A percentile compares a stretch with the other conserved stretches of the same genome.
Conservation (phyloP, 1,140 invertebrate species). For the Eurosta solidaginis region DNA sequence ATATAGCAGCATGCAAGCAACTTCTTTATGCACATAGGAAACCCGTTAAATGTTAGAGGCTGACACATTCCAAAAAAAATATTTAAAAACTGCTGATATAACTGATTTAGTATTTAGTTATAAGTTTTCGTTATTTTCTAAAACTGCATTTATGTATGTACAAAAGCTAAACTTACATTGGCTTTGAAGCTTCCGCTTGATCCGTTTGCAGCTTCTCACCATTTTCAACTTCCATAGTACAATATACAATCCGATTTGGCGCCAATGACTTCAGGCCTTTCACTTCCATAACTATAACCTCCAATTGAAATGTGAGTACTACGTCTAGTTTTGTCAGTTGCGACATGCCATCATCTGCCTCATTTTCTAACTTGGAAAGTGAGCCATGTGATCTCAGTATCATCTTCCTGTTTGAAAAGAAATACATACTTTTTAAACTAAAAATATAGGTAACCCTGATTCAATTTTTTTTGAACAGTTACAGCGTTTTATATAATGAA, state of each 20-base stretch:
- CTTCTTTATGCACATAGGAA: too few species aligned
- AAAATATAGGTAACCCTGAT: background rate
- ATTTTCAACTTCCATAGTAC: slow-evolving; percentile 99
- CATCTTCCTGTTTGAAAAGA: slow-evolving; percentile 46
- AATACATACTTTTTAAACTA: too few species aligned
- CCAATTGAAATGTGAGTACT: slow-evolving; percentile 93
- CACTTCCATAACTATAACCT: slow-evolving; percentile 99
- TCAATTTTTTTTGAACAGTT: background rate
- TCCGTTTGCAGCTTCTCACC: slow-evolving; percentile 99
- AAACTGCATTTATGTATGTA: too few species aligned
- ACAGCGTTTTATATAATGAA: background rate
- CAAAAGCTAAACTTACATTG: slow-evolving; percentile 73
- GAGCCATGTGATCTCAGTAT: slow-evolving; percentile 85
- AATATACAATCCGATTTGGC: slow-evolving; percentile 97
- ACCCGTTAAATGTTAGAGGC: too few species aligned
- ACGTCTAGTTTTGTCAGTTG: slow-evolving; percentile 96
- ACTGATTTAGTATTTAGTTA: too few species aligned
- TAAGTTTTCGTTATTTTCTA: background rate
- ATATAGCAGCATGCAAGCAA: too few species aligned
- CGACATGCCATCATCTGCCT: slow-evolving; percentile 88
- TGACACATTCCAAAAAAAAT: too few species aligned
- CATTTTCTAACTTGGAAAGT: slow-evolving; percentile 85
- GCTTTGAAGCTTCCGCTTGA: slow-evolving; percentile 98
- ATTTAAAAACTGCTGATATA: too few species aligned
- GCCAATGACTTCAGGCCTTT: slow-evolving; percentile 96